These are phyloP conservation scores for Lichenostomus cassidix DNA, from an alignment of 2,113 vertebrate genomes.

Conservation along the genomic window DNA sequence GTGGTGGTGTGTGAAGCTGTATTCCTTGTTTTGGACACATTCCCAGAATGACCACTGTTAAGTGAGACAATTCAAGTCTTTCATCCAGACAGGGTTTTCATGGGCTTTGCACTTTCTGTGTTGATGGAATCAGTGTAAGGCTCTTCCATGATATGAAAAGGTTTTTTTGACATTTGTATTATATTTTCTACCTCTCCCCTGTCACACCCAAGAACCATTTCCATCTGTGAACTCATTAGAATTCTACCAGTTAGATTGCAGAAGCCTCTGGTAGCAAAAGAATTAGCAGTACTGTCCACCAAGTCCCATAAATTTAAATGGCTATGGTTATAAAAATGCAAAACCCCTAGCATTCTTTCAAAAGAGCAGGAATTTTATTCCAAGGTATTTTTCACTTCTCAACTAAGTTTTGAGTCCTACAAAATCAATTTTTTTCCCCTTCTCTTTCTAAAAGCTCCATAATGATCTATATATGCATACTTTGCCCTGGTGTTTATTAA, in stretches of 20 bases:
- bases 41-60: neutral
- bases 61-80: neutral
- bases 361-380: neutral
- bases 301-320: neutral
- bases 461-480: neutral
- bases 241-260: neutral
- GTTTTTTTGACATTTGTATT: neutral
- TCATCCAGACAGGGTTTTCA: neutral
- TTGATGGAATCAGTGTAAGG: neutral
- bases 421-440: neutral
- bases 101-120: neutral
- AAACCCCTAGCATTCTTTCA: rapidly evolving
- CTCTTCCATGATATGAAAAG: neutral
- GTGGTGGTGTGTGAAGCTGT: neutral
- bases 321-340: neutral
- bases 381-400: neutral
- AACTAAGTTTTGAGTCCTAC: neutral
- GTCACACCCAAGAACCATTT: neutral
- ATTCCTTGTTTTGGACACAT: neutral
- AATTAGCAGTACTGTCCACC: neutral
- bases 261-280: neutral
- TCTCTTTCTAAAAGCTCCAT: neutral
- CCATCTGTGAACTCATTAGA: neutral
- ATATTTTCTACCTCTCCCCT: neutral
- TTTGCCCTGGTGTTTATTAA: neutral